A percentile compares a stretch with the other conserved stretches of the same genome.
phyloP scores from a whole-genome alignment of 2,888 invertebrate genomes.

The Lepidocyrtoides sp. region DNA sequence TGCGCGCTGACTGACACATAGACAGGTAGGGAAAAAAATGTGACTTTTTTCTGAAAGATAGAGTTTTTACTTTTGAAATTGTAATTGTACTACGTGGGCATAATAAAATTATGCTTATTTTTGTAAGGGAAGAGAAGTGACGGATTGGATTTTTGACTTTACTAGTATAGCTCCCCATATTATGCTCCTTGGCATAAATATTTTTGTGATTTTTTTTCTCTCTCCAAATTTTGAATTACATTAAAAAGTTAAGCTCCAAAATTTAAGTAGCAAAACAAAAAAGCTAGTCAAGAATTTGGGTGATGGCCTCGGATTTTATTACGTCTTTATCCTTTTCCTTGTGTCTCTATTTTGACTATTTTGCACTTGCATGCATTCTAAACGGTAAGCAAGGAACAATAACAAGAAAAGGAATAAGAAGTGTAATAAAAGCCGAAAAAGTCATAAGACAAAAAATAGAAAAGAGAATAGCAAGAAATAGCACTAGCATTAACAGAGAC shows the following conservation, averaged over 20 bases:
- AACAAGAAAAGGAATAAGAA: slow-evolving; percentile 25
- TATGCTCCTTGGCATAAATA: slow-evolving; percentile 13
- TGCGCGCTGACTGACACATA: slow-evolving; percentile 54
- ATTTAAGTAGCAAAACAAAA: slow-evolving; percentile 2
- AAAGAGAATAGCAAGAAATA: no score
- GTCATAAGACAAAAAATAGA: slow-evolving; percentile 18
- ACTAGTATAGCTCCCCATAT: not conserved
- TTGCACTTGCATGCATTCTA: not conserved
- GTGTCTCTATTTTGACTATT: not conserved
- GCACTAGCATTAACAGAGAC: no score
- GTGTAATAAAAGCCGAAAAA: slow-evolving; percentile 33
- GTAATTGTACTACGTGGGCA: no score
- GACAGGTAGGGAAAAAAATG: slow-evolving; percentile 32
- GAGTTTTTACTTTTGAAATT: slow-evolving; percentile 60
- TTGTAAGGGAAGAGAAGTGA: no score
- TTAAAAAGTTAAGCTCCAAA: not conserved
- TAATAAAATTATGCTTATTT: no score
- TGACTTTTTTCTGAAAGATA: not conserved
- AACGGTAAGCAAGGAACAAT: not conserved
- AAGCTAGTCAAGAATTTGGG: slow-evolving; percentile 24
- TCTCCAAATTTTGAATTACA: not conserved
- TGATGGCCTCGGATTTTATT: slow-evolving; percentile 28
- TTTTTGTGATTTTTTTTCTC: slow-evolving; percentile 1
- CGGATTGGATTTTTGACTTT: not conserved
- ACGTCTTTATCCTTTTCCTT: not conserved